Percentiles rank a stretch among this genome's conserved stretches.
phyloP scores from a whole-genome alignment of 2,113 vertebrate genomes.

The Panthera uncia region DNA sequence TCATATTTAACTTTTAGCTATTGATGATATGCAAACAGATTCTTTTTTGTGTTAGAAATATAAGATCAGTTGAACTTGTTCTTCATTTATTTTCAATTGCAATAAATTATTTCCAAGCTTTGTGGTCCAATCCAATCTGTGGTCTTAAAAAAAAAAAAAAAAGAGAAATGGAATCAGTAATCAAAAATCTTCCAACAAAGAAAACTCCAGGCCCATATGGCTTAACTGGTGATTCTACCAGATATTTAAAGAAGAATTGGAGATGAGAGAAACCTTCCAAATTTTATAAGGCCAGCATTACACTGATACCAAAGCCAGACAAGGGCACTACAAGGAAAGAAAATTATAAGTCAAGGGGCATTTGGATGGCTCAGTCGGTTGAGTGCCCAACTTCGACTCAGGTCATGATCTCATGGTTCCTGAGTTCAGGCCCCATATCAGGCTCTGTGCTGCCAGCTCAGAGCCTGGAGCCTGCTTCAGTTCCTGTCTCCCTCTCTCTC shows the following conservation, averaged over 20 bases:
- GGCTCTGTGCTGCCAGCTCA: no score
- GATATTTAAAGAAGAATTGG: neutral
- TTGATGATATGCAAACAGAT: neutral
- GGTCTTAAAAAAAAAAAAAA: neutral
- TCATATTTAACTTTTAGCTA: slow-evolving; percentile 25
- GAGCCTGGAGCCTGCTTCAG: no score
- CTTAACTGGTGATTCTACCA: neutral
- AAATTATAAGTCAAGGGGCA: neutral
- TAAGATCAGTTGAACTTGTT: neutral
- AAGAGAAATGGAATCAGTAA: neutral
- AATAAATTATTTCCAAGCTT: neutral
- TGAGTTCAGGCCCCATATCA: no score
- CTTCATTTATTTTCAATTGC: neutral
- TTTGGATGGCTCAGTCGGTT: no score
- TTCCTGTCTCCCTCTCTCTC: no score
- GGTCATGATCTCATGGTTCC: no score
- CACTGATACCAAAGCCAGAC: neutral
- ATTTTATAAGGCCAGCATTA: neutral
- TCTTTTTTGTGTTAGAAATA: neutral
- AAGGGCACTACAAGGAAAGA: neutral
- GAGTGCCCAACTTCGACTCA: no score
- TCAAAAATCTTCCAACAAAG: neutral
- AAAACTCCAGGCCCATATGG: neutral
- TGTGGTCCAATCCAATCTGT: neutral
- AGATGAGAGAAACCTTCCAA: neutral